Base-by-base conservation (phyloP, 2,797 vertebrate genomes). In the Nyctalus aviator region DNA sequence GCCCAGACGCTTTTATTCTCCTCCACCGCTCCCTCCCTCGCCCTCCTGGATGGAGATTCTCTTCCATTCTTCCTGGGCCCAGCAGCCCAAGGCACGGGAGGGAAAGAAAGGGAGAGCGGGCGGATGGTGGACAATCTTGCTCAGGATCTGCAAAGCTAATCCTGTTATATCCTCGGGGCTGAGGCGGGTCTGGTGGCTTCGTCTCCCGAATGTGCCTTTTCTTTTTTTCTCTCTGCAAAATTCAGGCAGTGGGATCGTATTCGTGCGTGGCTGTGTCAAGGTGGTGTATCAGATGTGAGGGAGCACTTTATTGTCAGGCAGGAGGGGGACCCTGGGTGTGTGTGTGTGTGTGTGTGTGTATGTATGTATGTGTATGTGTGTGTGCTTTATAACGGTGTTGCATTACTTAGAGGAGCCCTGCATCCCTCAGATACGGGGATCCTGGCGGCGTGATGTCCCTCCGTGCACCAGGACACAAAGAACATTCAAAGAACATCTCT, bases 401-500 rank as follows among this genome's bases (percentile, higher is more conserved):
- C 89, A 9, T 94, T 86, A 41, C 91, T 64, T 17, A 0, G 66
- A 76, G 59, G 14, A 35, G 50, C 88, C 32, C 88, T 13, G 84
- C 30, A 41, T 41, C 73, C 82, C 90, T 90, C 83, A 79, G 93
- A 95, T 77, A 75, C 92, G 55, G 71, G 79, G 81, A 44, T 93
- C 68, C 91, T 73, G 85, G 90, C 76, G 0, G 48, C 64, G 90
- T 88, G 59, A 25, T 25, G 57, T 30, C 48, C 48, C 85, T 91
- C 94, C 84, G 94, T 94, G 86, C 82, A 73, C 68, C 82, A 92
- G 96, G 95, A 97, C 96, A 97, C 97, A 97, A 97, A 97, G 97
- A 97, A 96, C 97, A 90, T 21, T 92, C 84, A 94, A 94, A 93
- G 96, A 96, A 90, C 84, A 84, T 91, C 93, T 97, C 96, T 95